Evolutionary conservation across 1,140 invertebrate genomes (phyloP).

Genomic region (Drosophila santomea): DNA sequence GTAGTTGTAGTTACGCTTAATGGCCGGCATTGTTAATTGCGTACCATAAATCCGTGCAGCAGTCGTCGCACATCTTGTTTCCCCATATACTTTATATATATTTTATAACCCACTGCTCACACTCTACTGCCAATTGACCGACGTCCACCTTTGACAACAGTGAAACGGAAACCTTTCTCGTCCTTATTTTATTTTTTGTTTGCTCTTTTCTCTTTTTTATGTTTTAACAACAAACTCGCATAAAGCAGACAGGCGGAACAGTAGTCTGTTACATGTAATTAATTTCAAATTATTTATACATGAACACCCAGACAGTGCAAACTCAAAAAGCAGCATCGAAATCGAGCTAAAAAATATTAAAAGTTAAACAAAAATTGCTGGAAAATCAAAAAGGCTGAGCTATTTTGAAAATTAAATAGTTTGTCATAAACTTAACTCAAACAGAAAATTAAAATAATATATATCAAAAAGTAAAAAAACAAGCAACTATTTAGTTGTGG

Average conservation of each 20-base stretch:
- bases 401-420: constrained; percentile 53
- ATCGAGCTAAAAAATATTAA: constrained; percentile 34
- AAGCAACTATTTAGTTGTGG: constrained; percentile 9
- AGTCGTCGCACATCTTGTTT: constrained; percentile 64
- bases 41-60: constrained; percentile 78
- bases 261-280: constrained; percentile 81
- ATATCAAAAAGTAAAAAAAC: constrained; percentile 9
- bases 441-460: constrained; percentile 34
- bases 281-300: constrained; percentile 84
- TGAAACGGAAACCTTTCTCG: constrained; percentile 43
- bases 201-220: neutral
- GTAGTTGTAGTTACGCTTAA: constrained; percentile 61
- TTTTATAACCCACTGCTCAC: constrained; percentile 58
- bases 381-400: neutral
- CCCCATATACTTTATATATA: constrained; percentile 58
- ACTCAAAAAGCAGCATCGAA: constrained; percentile 3
- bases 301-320: constrained; percentile 62
- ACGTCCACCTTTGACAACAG: constrained; percentile 43
- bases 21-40: constrained; percentile 79
- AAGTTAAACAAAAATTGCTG: neutral
- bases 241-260: constrained; percentile 33
- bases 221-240: constrained; percentile 46
- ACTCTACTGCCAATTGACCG: constrained; percentile 32
- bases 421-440: constrained; percentile 2
- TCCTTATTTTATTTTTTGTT: neutral